phyloP scores from a whole-genome alignment of 2,888 invertebrate species.

The Syrphus vitripennis region DNA sequence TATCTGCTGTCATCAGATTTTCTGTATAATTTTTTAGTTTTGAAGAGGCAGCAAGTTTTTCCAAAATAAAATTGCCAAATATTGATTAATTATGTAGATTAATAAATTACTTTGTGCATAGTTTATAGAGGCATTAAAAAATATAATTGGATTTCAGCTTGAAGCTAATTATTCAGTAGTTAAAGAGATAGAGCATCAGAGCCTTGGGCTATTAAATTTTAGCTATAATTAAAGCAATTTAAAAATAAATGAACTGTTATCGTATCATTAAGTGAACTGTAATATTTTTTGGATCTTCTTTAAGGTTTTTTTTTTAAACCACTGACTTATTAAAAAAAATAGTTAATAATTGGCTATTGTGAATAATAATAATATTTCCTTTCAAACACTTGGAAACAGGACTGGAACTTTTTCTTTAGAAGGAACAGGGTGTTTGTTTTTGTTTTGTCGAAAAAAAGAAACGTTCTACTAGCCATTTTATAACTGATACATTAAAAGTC shows the following conservation, averaged over 20 bases:
- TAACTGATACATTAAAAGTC: slow-evolving; percentile 11
- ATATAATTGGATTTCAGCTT: not conserved
- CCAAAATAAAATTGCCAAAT: not conserved
- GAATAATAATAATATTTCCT: no score
- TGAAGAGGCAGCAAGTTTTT: not conserved
- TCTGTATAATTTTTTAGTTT: not conserved
- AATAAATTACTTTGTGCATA: not conserved
- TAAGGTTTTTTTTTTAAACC: no score
- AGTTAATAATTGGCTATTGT: no score
- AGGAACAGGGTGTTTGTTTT: no score
- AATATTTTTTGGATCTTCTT: no score
- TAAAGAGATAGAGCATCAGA: not conserved
- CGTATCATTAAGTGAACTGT: not conserved
- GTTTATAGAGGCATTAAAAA: not conserved
- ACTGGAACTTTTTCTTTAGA: no score
- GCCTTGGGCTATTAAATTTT: not conserved
- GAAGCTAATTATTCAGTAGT: not conserved
- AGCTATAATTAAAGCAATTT: not conserved
- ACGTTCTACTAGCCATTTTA: no score
- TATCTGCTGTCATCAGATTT: slow-evolving; percentile 23
- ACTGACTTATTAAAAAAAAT: no score
- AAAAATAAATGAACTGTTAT: not conserved
- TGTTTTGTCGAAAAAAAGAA: no score
- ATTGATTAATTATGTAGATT: slow-evolving; percentile 5
- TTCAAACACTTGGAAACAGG: no score